These are phyloP conservation scores for Lepidurus apus DNA, from an alignment of 1,140 invertebrate species.

Conservation along the genomic window DNA sequence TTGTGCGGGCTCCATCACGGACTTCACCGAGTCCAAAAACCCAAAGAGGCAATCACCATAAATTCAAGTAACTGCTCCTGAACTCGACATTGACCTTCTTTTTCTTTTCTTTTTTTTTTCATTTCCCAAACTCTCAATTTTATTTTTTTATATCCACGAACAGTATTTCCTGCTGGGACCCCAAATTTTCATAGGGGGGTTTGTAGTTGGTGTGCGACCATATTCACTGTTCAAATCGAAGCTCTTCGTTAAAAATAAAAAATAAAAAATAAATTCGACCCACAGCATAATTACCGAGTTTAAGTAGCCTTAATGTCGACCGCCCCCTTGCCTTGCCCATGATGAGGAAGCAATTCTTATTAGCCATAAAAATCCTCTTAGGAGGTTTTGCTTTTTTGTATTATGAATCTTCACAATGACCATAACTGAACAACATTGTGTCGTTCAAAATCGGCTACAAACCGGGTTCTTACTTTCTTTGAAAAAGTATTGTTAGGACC, in stretches of 20 bases:
- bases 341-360: conserved; percentile 22
- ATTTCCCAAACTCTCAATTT: neutral
- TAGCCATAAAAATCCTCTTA: conserved; percentile 9
- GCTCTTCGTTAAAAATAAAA: neutral
- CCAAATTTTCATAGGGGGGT: neutral
- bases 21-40: neutral
- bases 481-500: neutral
- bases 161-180: neutral
- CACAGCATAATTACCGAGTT: neutral
- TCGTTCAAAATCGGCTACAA: neutral
- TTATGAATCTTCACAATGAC: neutral
- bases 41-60: conserved; percentile 21
- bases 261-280: neutral
- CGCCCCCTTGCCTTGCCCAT: neutral
- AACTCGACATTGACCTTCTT: conserved; percentile 21
- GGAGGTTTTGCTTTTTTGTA: neutral
- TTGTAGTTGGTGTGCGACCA: neutral
- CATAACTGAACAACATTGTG: neutral
- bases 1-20: conserved; percentile 13
- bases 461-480: neutral
- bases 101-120: neutral
- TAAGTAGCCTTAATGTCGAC: conserved; percentile 7
- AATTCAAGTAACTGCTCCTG: conserved; percentile 21
- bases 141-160: neutral
- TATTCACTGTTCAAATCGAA: neutral